Base-by-base conservation (phyloP, 2,888 invertebrate genomes). In the Hemaris fuciformis region DNA sequence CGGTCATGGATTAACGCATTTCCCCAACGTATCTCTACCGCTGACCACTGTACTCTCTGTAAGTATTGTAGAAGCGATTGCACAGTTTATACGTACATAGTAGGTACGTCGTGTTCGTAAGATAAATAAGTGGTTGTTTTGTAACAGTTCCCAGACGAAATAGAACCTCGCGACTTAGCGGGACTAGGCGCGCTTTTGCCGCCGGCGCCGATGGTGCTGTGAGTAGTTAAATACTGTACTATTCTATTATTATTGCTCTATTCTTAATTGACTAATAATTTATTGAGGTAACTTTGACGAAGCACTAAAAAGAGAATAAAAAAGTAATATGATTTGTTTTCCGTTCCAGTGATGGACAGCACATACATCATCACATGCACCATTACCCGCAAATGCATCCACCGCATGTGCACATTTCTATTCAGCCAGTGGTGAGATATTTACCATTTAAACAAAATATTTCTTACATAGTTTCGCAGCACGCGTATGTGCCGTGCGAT, bases 311-410 rank as follows among this genome's bases (percentile, higher is more conserved):
- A n/a, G 18, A 20, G 1, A 7, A 8, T 20, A 6, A 7, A 62
- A 34, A 20, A 10, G n/a, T n/a, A 43, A 46, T 57, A 43, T 61
- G 41, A 61, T 20, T 3, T 59, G 20, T 25, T 46, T 15, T 65
- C 46, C 13, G 58, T 85, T 84, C 1, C 85, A 93, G 93, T 60
- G 93, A 93, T 64, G 87, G 91, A 8, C 96, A 95, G 64, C 95
- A 96, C 72, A 93, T 96, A 1, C 96, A 96, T 79, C 96, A 96
- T 83, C 96, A 96, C 78, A 94, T 96, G 93, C 95, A 96, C 76
- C 96, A 96, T 84, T 95, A 95, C 80, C 86, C 94, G 70, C 94
- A 94, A 79, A 82, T 87, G 86, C 86, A 86, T 57, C 89, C 89
- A 34, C 84, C 89, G 6, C 94, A 94, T 70, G 88, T 95, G 23